Evolutionary conservation across 1,140 invertebrate species (phyloP).

Genomic region (Apis mellifera): Amel_HAv3.1 CM009939.2:11739501-11740000

Average conservation of each 20-base stretch:
- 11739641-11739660: not conserved
- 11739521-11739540: not conserved
- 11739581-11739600: too few relatives aligned
- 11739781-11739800: conserved; percentile 36
- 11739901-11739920: not conserved
- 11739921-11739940: not conserved
- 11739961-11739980: not conserved
- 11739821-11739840: conserved; percentile 51
- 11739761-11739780: conserved; percentile 46
- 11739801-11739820: conserved; percentile 51
- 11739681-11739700: not conserved
- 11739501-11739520: not conserved
- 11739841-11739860: conserved; percentile 44
- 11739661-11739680: not conserved
- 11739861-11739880: conserved; percentile 24
- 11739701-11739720: conserved; percentile 26
- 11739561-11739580: too few relatives aligned
- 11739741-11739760: conserved; percentile 38
- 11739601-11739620: too few relatives aligned
- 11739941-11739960: not conserved
- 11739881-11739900: conserved; percentile 1
- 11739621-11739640: too few relatives aligned
- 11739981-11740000: not conserved
- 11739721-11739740: conserved; percentile 7
- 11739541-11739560: not conserved